phyloP scores from a whole-genome alignment of 2,888 invertebrate species.

The Phaonia tiefii region DNA sequence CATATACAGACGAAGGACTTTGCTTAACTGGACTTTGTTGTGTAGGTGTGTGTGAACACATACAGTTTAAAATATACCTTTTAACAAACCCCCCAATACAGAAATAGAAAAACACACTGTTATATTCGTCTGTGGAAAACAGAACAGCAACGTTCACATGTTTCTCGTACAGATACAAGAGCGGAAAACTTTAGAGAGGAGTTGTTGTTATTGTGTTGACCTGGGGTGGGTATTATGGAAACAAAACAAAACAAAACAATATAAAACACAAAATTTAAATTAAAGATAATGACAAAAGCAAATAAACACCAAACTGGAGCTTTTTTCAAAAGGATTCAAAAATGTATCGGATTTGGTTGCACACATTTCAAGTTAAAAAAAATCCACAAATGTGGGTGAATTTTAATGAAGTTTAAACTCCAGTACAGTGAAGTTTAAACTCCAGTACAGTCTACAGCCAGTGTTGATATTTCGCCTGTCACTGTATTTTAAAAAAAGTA shows the following conservation, averaged over 20 bases:
- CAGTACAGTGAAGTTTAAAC: too few relatives aligned
- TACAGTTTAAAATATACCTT: conserved; percentile 9
- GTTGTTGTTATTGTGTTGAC: neutral
- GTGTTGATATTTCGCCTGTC: conserved; percentile 14
- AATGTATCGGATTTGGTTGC: too few relatives aligned
- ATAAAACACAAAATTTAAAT: conserved; percentile 14
- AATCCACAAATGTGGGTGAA: conserved; percentile 5
- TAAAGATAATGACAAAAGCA: conserved; percentile 34
- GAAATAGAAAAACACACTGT: neutral
- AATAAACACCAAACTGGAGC: conserved; percentile 13
- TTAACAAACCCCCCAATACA: neutral
- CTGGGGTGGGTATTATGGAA: too few relatives aligned
- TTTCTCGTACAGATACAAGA: neutral
- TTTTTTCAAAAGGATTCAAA: conserved; percentile 10
- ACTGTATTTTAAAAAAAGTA: too few relatives aligned
- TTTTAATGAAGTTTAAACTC: conserved; percentile 13
- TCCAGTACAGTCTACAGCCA: conserved; percentile 25
- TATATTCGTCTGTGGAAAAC: neutral
- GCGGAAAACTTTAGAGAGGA: neutral
- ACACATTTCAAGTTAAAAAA: neutral
- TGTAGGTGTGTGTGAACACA: too few relatives aligned
- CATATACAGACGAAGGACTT: neutral
- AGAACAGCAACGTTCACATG: neutral
- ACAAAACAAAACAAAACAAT: conserved; percentile 14
- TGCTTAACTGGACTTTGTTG: neutral